These are phyloP conservation scores for Lepidurus apus DNA, from an alignment of 1,140 invertebrate genomes.

Conservation along the genomic window DNA sequence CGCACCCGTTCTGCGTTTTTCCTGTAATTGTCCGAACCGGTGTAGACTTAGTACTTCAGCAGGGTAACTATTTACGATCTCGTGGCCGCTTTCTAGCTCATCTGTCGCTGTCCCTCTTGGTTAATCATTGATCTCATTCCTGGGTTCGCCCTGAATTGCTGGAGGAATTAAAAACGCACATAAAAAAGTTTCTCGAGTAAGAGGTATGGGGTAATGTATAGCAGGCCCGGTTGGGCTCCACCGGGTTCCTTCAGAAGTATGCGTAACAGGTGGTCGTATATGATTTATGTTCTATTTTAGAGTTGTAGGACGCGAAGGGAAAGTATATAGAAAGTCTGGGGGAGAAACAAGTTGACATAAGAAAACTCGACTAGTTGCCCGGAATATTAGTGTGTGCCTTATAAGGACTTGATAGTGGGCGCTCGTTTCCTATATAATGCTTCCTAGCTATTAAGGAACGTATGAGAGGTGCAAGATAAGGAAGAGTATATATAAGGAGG, in stretches of 20 bases:
- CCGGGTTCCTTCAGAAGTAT: not conserved
- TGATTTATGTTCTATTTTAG: not conserved
- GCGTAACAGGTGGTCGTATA: not conserved
- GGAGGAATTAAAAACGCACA: too few species aligned
- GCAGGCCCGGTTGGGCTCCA: not conserved
- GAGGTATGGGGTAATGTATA: not conserved
- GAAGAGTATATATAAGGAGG: not conserved
- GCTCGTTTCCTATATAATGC: not conserved
- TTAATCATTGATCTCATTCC: too few species aligned
- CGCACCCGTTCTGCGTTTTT: too few species aligned
- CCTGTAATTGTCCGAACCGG: too few species aligned
- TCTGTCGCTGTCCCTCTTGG: too few species aligned
- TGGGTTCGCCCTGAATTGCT: too few species aligned
- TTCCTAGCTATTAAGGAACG: not conserved
- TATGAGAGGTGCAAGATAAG: slow-evolving; percentile 3
- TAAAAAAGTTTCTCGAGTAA: too few species aligned
- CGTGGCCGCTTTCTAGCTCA: too few species aligned
- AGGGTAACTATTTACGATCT: too few species aligned
- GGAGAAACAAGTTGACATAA: not conserved
- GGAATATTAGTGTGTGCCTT: not conserved
- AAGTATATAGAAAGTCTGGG: not conserved
- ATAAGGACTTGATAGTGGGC: not conserved
- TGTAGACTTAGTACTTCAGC: too few species aligned
- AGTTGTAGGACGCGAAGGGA: not conserved
- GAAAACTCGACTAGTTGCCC: not conserved